Percentiles rank a stretch among this genome's conserved stretches.
phyloP scores from a whole-genome alignment of 1,140 invertebrate genomes.

The Tetramorium parvispinum region DNA sequence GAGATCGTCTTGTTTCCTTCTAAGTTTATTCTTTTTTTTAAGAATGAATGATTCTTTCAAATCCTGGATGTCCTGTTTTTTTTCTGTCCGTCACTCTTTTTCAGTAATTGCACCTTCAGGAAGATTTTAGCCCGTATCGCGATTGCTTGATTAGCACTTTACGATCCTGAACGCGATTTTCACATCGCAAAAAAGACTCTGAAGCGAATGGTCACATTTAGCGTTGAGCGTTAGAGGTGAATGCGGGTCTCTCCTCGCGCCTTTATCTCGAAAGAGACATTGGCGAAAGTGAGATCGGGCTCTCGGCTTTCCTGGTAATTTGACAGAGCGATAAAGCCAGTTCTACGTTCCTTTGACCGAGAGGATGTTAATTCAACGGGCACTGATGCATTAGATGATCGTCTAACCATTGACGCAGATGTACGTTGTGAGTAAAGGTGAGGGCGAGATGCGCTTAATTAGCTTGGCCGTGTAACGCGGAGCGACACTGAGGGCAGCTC shows the following conservation, averaged over 20 bases:
- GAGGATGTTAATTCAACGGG: conserved; percentile 38
- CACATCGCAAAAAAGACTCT: background rate
- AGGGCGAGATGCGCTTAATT: conserved; percentile 50
- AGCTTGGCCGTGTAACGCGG: conserved; percentile 46
- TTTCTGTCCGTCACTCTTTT: background rate
- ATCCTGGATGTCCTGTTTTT: background rate
- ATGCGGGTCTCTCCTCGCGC: background rate
- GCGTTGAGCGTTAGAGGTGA: background rate
- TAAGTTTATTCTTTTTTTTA: background rate
- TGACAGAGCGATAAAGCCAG: conserved; percentile 25
- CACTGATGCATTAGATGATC: conserved; percentile 46
- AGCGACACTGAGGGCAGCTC: conserved; percentile 43
- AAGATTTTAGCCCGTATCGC: conserved; percentile 1
- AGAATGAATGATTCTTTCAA: background rate
- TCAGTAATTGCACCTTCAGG: background rate
- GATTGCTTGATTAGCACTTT: background rate
- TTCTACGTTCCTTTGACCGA: conserved; percentile 27
- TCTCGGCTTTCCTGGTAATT: conserved; percentile 34
- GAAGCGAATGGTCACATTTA: conserved; percentile 11
- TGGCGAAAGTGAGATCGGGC: conserved; percentile 7
- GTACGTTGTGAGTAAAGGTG: conserved; percentile 33
- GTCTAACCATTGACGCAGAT: conserved; percentile 50
- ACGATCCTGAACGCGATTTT: background rate
- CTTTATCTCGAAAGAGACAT: conserved; percentile 4
- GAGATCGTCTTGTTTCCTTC: background rate